Base-by-base conservation (phyloP, 2,888 invertebrate species). In the Baccha elongata region DNA sequence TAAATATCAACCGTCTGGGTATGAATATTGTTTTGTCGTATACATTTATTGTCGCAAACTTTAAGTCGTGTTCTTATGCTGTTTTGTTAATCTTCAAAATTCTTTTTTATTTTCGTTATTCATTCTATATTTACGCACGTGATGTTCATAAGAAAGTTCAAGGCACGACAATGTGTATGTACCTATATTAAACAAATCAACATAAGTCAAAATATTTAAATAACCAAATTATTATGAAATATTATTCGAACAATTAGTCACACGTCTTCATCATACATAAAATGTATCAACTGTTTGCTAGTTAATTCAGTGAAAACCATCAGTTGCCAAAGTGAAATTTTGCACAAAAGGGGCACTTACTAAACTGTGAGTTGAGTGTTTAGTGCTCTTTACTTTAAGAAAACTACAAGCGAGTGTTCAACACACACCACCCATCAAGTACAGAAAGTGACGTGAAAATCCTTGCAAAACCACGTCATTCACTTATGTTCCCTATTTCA, bases 401-500 rank as follows among this genome's bases (percentile, higher is more conserved):
- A 62, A 55, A 35, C 15, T 44, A 35, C 10, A 44, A 40, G 64
- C 58, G 52, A 64, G 32, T 40, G 42, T 40, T 53, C 37, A 76
- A 53, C 60, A 67, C 67, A 60, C 23, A 26, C 44, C 44, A 10
- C 50, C 21, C 76, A 67, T 53, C 76, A 76, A 62, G 60, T 71
- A 21, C 75, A 75, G 58, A 81, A 81, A 81, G 67, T 44, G 67
- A 48, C 35, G 46, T 62, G 60, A 48, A 65, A 76, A 44, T 76
- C 65, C 60, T 67, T 76, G 17, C 26, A 46, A 71, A 62, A 62
- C 76, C 60, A 67, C 67, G 81, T 81, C 68, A 81, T 74, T 80
- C 80, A 74, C 76, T 81, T 76, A 76, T 65, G 71, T 46, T 72
- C 50, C 67, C 55, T 76, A 75, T 65, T 76, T 21, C 81, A 76